phyloP scores from a whole-genome alignment of 2,113 vertebrate species.

The Ellobius talpinus region DNA sequence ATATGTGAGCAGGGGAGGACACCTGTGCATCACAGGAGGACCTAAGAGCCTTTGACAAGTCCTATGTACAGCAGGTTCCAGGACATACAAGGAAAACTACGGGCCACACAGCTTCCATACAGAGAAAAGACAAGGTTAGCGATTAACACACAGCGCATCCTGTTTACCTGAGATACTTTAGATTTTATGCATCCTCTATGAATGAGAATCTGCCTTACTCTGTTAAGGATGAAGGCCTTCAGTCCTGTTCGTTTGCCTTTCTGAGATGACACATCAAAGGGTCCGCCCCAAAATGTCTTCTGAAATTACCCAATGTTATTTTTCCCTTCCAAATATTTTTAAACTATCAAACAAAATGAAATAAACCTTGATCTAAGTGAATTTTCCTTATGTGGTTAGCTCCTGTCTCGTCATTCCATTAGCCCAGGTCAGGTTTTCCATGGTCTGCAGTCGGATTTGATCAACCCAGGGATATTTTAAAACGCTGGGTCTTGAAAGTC shows the following conservation, averaged over 20 bases:
- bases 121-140: not conserved
- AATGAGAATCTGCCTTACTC: not conserved
- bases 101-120: not conserved
- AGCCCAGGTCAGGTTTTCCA: not conserved
- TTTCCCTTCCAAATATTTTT: not conserved
- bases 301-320: not conserved
- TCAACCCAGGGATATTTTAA: not conserved
- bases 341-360: not conserved
- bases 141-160: fast-evolving
- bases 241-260: not conserved
- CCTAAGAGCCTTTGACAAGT: not conserved
- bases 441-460: not conserved
- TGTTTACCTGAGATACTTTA: not conserved
- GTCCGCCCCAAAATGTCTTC: not conserved
- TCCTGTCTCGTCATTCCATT: not conserved
- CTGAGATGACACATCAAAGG: not conserved
- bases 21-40: fast-evolving
- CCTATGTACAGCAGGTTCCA: fast-evolving
- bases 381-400: not conserved
- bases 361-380: not conserved
- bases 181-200: not conserved
- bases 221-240: not conserved
- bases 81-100: not conserved
- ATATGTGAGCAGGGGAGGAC: fast-evolving
- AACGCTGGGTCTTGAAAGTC: not conserved